Conservation (phyloP, 2,113 vertebrate genomes). For the Todiramphus chloris region DNA sequence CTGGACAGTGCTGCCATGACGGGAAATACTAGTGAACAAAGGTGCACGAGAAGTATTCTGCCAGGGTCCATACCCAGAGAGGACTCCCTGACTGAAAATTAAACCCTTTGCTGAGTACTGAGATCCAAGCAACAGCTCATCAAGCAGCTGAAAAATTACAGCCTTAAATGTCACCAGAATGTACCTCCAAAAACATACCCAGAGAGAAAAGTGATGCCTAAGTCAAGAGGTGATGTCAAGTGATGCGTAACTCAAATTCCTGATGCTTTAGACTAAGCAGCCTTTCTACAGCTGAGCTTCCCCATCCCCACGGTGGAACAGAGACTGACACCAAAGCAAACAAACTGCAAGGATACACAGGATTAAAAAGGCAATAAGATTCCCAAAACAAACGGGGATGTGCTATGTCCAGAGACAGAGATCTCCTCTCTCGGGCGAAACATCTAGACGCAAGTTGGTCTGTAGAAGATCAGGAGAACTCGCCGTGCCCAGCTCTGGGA, state of each 20-base stretch:
- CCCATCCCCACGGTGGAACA: accelerated
- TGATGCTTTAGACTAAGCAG: accelerated
- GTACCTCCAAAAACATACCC: neutral
- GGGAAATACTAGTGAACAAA: neutral
- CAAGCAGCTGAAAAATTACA: accelerated
- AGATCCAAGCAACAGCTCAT: neutral
- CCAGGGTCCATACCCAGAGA: neutral
- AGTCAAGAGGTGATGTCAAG: neutral
- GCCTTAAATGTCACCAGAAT: neutral
- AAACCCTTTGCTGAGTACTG: neutral
- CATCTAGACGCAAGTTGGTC: neutral
- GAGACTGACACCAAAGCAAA: neutral
- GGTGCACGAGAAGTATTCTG: neutral
- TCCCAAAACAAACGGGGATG: neutral
- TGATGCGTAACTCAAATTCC: neutral
- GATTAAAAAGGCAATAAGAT: neutral
- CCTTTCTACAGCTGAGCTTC: neutral
- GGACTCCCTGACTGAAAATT: neutral
- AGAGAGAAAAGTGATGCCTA: accelerated
- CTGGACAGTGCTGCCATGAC: accelerated
- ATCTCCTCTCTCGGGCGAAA: neutral
- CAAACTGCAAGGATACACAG: neutral
- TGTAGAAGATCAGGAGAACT: neutral
- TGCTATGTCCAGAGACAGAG: neutral
- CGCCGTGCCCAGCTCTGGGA: accelerated